Percentiles rank a stretch among this genome's conserved stretches.
Conservation (phyloP, 1,140 invertebrate genomes). For the Drosophila azteca region DNA sequence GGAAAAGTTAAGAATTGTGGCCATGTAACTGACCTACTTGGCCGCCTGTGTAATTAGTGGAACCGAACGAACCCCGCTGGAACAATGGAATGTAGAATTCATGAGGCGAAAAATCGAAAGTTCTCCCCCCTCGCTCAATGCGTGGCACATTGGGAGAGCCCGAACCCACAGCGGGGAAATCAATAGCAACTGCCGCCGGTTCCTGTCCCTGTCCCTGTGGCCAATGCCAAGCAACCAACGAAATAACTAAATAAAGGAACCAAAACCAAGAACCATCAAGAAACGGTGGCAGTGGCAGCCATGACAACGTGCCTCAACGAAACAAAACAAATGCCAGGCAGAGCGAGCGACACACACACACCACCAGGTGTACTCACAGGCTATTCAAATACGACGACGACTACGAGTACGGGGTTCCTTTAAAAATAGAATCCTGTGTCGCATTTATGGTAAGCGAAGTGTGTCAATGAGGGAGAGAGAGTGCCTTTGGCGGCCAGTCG, state of each 20-base stretch:
- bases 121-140: conserved; percentile 38
- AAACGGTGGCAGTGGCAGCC: conserved; percentile 51
- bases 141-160: conserved; percentile 49
- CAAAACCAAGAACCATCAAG: conserved; percentile 25
- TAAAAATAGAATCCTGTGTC: conserved; percentile 72
- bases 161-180: conserved; percentile 52
- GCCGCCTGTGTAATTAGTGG: conserved; percentile 62
- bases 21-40: conserved; percentile 62
- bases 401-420: no score
- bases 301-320: conserved; percentile 67
- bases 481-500: conserved; percentile 52
- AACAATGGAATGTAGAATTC: conserved; percentile 53
- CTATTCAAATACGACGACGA: conserved; percentile 68
- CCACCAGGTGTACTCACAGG: not conserved
- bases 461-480: conserved; percentile 56
- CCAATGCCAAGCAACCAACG: conserved; percentile 78
- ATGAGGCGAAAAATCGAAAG: conserved; percentile 77
- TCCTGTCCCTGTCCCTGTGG: conserved; percentile 37
- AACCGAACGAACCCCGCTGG: conserved; percentile 4
- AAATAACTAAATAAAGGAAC: conserved; percentile 49
- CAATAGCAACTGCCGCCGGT: conserved; percentile 45
- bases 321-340: conserved; percentile 54
- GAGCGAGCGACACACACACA: not conserved
- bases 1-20: conserved; percentile 20
- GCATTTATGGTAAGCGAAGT: conserved; percentile 64